Evolutionary conservation across 2,113 vertebrate genomes (phyloP).

Genomic region (Lophotis ruficrista): DNA sequence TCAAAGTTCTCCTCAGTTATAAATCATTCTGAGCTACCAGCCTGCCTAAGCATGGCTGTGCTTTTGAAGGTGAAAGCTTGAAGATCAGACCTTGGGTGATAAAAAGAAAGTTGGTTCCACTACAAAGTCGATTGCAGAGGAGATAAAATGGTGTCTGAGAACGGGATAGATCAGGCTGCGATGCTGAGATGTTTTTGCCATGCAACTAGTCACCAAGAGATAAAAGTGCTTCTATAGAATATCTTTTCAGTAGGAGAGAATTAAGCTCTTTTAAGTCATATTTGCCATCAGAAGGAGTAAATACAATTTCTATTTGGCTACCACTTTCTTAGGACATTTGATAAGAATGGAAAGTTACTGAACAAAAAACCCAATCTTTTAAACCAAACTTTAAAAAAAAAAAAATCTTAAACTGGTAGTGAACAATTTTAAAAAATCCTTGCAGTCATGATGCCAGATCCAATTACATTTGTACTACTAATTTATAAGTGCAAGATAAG

Average conservation of each 20-base stretch:
- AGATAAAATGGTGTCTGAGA: constrained; percentile 51
- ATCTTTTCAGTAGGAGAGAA: neutral
- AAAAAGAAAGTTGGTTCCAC: constrained; percentile 51
- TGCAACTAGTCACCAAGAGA: neutral
- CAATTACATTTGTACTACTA: neutral
- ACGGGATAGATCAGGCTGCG: neutral
- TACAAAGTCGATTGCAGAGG: constrained; percentile 1
- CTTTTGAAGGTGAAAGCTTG: constrained; percentile 61
- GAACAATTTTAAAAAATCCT: neutral
- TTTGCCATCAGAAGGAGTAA: neutral
- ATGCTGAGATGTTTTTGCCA: neutral
- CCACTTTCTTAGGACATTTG: neutral
- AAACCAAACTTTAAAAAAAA: neutral
- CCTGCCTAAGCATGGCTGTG: constrained; percentile 33
- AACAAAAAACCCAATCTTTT: neutral
- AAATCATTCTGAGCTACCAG: constrained; percentile 48
- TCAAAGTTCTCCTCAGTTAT: constrained; percentile 48
- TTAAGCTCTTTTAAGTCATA: neutral
- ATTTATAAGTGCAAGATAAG: constrained; percentile 44
- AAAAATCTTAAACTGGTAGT: constrained; percentile 1
- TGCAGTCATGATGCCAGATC: constrained; percentile 27
- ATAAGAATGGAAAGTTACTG: neutral
- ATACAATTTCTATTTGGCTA: neutral
- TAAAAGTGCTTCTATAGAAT: neutral
- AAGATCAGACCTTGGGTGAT: constrained; percentile 59